Evolutionary conservation across 2,888 invertebrate genomes (phyloP).

Genomic region (Tipula vernalis): DNA sequence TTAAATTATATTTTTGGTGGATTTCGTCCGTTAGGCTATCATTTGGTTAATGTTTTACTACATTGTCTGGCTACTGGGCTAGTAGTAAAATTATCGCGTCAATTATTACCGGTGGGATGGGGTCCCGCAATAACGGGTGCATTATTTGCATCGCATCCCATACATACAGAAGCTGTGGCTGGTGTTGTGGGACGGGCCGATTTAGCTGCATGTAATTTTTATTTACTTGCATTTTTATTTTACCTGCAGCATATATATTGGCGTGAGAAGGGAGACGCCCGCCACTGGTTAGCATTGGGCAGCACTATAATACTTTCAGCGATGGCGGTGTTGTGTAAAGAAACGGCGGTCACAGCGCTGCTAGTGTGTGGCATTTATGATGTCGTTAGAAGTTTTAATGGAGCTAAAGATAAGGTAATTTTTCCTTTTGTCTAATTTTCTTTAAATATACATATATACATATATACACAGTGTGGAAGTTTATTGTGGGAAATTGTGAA

Average conservation of each 20-base stretch:
- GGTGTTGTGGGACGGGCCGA: slow-evolving; percentile 94
- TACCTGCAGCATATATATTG: slow-evolving; percentile 68
- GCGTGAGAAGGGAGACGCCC: slow-evolving; percentile 39
- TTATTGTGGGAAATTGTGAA: neutral
- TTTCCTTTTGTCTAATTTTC: neutral
- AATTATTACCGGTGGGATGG: slow-evolving; percentile 52
- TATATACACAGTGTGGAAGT: neutral
- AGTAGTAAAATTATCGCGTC: slow-evolving; percentile 63
- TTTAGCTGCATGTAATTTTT: slow-evolving; percentile 81
- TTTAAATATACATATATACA: neutral
- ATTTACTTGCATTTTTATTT: slow-evolving; percentile 72
- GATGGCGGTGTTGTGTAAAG: slow-evolving; percentile 85
- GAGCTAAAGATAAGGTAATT: slow-evolving; percentile 42
- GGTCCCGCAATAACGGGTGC: slow-evolving; percentile 67
- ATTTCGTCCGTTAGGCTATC: slow-evolving; percentile 71
- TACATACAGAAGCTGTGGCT: slow-evolving; percentile 94
- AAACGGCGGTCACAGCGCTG: slow-evolving; percentile 87
- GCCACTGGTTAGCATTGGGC: slow-evolving; percentile 47
- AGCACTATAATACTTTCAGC: slow-evolving; percentile 52
- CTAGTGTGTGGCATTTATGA: slow-evolving; percentile 85
- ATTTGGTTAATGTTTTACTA: slow-evolving; percentile 71
- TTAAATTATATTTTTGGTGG: slow-evolving; percentile 69
- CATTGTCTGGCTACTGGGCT: slow-evolving; percentile 76
- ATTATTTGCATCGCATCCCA: slow-evolving; percentile 87
- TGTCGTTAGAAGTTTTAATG: slow-evolving; percentile 44